Base-by-base conservation (phyloP, 1,140 invertebrate species). In the Atta texana region DNA sequence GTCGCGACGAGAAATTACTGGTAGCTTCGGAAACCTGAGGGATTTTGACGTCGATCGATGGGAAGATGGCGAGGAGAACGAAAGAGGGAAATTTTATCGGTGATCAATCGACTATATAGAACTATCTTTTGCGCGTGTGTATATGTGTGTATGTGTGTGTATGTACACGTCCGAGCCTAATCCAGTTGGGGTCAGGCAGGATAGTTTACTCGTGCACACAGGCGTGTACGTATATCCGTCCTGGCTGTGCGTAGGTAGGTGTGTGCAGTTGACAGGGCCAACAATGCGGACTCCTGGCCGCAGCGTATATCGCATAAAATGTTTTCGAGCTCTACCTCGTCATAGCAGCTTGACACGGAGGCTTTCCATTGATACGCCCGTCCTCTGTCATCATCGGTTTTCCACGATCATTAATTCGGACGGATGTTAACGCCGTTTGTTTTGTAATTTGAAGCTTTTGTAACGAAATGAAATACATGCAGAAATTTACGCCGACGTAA, bases 191-290 rank as follows among this genome's bases (percentile, higher is more conserved):
- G 90, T 87, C 85, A 61, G 86, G 55, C 82, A 39, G 80, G 77
- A 90, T 91, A 89, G 89, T 92, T 92, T 89, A 80, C 85, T 55
- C 61, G 77, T n/a, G 66, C 51, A 75, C 77, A 44, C 64, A 44
- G 49, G 55, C 69, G n/a, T 51, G 71, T 31, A 55, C 53, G 68
- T 86, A 74, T 49, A 59, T 24, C 16, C 57, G 66, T 28, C 16
- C 68, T 66, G 68, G 18, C 76, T 49, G 85, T 81, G 77, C 77
- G 80, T 77, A 78, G 53, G 66, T 89, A 64, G 59, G 75, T 85
- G 90, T 89, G 88, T 92, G 91, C 88, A 91, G 89, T 92, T 93
- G 92, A 93, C 92, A 91, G 88, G 87, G 77, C 87, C 90, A 93
- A 93, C 90, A 92, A 89, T 87, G 90, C 90, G 87, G 85, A 80